Base-by-base conservation (phyloP, 2,888 invertebrate genomes). In the Antheraea yamamai region DNA sequence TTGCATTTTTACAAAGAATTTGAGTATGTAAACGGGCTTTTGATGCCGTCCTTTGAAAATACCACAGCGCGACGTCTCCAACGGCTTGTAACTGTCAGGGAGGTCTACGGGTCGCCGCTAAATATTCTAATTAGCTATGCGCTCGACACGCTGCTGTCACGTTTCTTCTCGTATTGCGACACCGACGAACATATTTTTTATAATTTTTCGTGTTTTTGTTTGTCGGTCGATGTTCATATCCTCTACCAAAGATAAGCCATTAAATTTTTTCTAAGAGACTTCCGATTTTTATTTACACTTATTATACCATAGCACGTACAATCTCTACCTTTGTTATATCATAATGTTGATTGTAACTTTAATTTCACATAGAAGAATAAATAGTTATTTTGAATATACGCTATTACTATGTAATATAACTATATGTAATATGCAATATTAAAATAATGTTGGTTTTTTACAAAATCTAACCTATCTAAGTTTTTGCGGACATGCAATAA, bases 71-170 rank as follows among this genome's bases (percentile, higher is more conserved):
- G 73, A 23, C 26, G 73, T 75, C 64, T 73, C 51, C 72, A 51
- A 7, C 52, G 18, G 61, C 39, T 74, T 55, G 73, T 47, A 16
- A 68, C 74, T n/a, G 26, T 35, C 81, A 76, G 80, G 85, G 84
- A 81, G 85, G 85, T 86, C 86, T 81, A 79, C 84, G 86, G 85
- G 75, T 84, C 82, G 79, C 35, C 81, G 87, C 85, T 86, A 87
- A 89, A 86, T 85, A 84, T 84, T 83, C 81, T 85, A 89, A 89
- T 91, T 90, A 90, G 88, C 79, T 72, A 75, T 79, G 80, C 80
- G 80, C 75, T 76, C 79, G 80, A 75, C 76, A 74, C 74, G 77
- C 73, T 75, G 73, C 72, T 74, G 78, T 75, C 74, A 75, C 74
- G 74, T 71, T 61, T 47, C 70, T 58, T 70, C 68, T 74, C 68